Conservation (phyloP, 2,888 invertebrate species). For the Yponomeuta cagnagella region DNA sequence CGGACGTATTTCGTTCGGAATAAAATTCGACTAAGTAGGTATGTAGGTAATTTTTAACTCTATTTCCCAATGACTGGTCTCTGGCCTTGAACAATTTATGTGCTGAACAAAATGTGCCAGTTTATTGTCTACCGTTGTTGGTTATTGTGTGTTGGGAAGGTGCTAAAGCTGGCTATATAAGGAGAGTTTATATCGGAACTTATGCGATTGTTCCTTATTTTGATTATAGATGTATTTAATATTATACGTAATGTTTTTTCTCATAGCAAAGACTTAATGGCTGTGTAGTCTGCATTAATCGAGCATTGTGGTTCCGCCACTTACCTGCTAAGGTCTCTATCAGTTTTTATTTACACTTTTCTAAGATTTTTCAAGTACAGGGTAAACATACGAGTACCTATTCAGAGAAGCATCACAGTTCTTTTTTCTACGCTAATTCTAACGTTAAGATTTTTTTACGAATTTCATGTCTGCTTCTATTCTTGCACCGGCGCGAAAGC, state of each 20-base stretch:
- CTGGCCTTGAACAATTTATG: background rate
- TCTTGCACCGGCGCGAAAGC: background rate
- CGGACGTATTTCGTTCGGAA: too few species aligned
- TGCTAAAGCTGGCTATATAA: conserved; percentile 5
- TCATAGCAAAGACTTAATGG: conserved; percentile 1
- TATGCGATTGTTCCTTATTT: conserved; percentile 1
- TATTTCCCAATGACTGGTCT: background rate
- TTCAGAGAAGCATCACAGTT: too few species aligned
- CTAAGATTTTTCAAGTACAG: too few species aligned
- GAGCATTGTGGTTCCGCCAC: background rate
- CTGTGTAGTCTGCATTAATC: conserved; percentile 13
- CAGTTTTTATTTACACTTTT: background rate
- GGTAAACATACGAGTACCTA: too few species aligned
- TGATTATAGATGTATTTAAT: background rate
- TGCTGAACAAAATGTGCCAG: background rate
- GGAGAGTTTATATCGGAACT: conserved; percentile 5
- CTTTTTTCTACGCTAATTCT: too few species aligned
- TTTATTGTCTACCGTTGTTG: background rate
- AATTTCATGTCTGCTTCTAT: background rate
- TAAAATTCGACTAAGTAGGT: too few species aligned
- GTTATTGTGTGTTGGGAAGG: background rate
- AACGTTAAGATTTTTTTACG: too few species aligned
- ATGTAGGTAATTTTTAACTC: too few species aligned
- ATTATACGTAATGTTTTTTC: background rate
- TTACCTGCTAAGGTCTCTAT: background rate